These are phyloP conservation scores for Dryas iulia DNA, from an alignment of 1,140 invertebrate species.

Conservation along the genomic window DNA sequence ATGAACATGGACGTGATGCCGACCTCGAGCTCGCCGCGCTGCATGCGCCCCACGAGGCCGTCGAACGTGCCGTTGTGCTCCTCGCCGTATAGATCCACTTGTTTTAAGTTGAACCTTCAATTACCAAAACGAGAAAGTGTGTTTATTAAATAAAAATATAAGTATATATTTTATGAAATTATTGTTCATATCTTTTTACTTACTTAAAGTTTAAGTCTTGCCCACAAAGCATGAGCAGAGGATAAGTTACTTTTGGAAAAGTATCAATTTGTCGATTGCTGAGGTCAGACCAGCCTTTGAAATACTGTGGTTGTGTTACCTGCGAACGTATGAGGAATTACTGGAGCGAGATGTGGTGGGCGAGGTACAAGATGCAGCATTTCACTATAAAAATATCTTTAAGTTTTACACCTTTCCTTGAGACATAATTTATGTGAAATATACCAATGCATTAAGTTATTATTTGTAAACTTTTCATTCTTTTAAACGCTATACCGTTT, in stretches of 20 bases:
- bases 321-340: conserved; percentile 21
- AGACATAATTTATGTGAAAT: too few species aligned
- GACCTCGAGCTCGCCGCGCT: conserved; percentile 78
- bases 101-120: conserved; percentile 71
- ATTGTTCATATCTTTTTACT: background rate
- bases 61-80: conserved; percentile 79
- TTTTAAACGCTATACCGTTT: too few species aligned
- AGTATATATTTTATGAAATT: too few species aligned
- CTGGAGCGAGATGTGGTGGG: too few species aligned
- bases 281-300: conserved; percentile 70
- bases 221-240: conserved; percentile 66
- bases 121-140: background rate
- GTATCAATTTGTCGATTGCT: conserved; percentile 76
- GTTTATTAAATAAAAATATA: too few species aligned
- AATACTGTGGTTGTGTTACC: conserved; percentile 58
- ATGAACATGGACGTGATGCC: conserved; percentile 79
- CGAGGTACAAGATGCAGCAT: too few species aligned
- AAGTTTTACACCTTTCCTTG: too few species aligned
- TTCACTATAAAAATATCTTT: too few species aligned
- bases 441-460: too few species aligned
- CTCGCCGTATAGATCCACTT: conserved; percentile 80
- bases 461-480: too few species aligned
- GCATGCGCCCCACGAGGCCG: conserved; percentile 77
- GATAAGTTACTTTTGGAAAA: conserved; percentile 79
- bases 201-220: conserved; percentile 78